phyloP scores from a whole-genome alignment of 2,113 vertebrate species.

The Jacana jacana region DNA sequence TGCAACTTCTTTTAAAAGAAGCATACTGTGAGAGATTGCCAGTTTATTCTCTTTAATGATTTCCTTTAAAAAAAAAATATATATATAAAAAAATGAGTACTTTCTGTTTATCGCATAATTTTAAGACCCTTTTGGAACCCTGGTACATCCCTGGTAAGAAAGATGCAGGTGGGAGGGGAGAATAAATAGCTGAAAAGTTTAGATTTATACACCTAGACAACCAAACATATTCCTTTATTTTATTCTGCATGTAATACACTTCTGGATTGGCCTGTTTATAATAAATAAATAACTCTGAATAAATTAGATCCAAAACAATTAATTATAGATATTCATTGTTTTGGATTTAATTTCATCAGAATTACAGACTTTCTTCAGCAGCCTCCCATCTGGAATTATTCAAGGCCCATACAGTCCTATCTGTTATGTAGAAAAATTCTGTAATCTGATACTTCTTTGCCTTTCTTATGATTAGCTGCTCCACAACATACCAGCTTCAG shows the following conservation, averaged over 20 bases:
- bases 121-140: not conserved
- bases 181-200: not conserved
- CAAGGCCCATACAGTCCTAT: slow-evolving; percentile 53
- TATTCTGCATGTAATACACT: not conserved
- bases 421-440: slow-evolving; percentile 47
- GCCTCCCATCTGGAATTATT: slow-evolving; percentile 76
- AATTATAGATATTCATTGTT: not conserved
- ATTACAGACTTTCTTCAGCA: not conserved
- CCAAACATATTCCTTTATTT: not conserved
- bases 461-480: slow-evolving; percentile 17
- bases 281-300: not conserved
- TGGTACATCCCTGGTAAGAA: not conserved
- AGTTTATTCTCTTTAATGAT: not conserved
- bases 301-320: slow-evolving; percentile 48
- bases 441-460: slow-evolving; percentile 49
- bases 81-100: not conserved
- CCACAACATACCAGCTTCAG: not conserved
- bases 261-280: not conserved
- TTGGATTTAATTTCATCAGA: too few relatives aligned
- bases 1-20: not conserved
- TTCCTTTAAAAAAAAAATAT: not conserved
- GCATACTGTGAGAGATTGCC: not conserved
- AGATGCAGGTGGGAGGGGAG: not conserved
- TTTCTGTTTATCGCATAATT: not conserved
- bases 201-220: not conserved